These are phyloP conservation scores for Zaprionus obscuricornis DNA, from an alignment of 2,888 invertebrate genomes.

Conservation along the genomic window DNA sequence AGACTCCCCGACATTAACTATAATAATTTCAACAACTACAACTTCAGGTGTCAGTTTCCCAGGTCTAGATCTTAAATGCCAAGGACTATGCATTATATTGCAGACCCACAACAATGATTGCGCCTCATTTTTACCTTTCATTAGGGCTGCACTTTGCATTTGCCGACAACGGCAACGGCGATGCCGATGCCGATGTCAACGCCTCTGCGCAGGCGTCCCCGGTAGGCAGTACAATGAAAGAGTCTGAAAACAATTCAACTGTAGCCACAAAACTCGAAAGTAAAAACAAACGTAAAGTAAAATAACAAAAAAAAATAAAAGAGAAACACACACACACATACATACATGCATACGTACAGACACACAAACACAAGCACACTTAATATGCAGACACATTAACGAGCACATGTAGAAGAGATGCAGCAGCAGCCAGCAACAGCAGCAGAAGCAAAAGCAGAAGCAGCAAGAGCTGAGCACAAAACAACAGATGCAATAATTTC, in stretches of 20 bases:
- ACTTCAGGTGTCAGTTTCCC: too few relatives aligned
- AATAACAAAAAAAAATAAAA: conserved; percentile 26
- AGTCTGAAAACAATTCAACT: conserved; percentile 55
- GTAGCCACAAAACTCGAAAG: conserved; percentile 43
- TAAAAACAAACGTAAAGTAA: conserved; percentile 26
- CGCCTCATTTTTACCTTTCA: background rate
- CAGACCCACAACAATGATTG: too few relatives aligned
- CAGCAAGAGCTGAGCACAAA: conserved; percentile 45
- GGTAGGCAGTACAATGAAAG: conserved; percentile 16
- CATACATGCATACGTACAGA: too few relatives aligned
- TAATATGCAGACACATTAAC: too few relatives aligned
- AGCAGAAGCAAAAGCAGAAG: conserved; percentile 15
- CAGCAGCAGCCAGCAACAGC: conserved; percentile 8
- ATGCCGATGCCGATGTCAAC: conserved; percentile 21
- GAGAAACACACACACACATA: conserved; percentile 1
- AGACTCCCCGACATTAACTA: too few relatives aligned
- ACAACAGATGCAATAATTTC: conserved; percentile 74
- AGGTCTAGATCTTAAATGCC: too few relatives aligned
- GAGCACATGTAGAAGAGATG: conserved; percentile 24
- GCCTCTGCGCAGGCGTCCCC: conserved; percentile 45
- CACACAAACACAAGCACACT: too few relatives aligned
- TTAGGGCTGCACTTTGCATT: conserved; percentile 35
- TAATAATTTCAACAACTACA: too few relatives aligned
- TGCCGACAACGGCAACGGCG: too few relatives aligned
- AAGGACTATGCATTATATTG: too few relatives aligned